phyloP scores from a whole-genome alignment of 2,888 invertebrate genomes.

The Scrobipalpa atriplicella region DNA sequence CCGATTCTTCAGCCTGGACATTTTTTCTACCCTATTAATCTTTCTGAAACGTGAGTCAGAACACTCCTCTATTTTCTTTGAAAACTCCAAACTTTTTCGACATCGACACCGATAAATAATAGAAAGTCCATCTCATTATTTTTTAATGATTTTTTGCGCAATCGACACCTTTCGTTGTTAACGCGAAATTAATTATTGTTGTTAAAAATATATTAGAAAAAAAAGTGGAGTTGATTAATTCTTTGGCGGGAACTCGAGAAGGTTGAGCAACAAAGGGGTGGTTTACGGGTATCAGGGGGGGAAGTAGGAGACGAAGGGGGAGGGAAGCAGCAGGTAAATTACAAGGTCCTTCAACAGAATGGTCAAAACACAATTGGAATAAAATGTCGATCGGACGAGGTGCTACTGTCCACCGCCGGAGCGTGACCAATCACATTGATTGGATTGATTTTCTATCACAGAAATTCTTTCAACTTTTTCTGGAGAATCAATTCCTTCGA shows the following conservation, averaged over 20 bases:
- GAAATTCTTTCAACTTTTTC: conserved; percentile 56
- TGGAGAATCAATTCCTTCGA: conserved; percentile 61
- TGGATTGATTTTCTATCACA: conserved; percentile 76
- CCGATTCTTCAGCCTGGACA: too few relatives aligned
- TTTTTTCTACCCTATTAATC: conserved; percentile 39
- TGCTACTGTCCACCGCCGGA: conserved; percentile 54
- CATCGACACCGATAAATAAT: conserved; percentile 56
- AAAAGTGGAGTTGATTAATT: conserved; percentile 66
- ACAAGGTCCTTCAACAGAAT: conserved; percentile 29
- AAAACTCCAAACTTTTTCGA: conserved; percentile 40
- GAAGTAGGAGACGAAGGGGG: not conserved
- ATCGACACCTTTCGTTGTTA: conserved; percentile 74
- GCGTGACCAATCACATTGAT: conserved; percentile 69
- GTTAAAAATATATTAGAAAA: conserved; percentile 56
- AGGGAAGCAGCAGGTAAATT: conserved; percentile 31
- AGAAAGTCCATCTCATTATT: conserved; percentile 61
- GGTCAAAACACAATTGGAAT: conserved; percentile 42
- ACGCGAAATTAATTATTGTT: conserved; percentile 72
- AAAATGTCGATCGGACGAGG: conserved; percentile 45
- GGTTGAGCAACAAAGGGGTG: conserved; percentile 69
- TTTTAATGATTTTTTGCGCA: conserved; percentile 64
- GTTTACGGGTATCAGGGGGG: conserved; percentile 32
- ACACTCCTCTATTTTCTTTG: not conserved
- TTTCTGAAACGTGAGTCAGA: conserved; percentile 23
- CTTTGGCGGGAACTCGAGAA: conserved; percentile 72